phyloP scores from a whole-genome alignment of 2,888 invertebrate species.

The Acrobasis repandana region DNA sequence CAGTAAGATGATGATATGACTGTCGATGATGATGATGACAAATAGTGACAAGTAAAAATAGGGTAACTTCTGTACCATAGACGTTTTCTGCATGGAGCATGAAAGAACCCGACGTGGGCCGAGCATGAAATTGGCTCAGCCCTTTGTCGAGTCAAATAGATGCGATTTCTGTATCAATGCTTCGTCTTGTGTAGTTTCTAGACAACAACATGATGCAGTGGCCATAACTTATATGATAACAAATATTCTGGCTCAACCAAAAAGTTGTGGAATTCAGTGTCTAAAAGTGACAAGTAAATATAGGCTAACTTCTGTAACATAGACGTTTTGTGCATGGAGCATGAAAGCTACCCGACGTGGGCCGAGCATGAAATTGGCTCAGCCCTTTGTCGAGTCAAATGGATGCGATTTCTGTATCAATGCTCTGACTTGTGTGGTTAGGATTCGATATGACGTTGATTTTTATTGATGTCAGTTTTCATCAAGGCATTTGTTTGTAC shows the following conservation, averaged over 20 bases:
- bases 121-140: conserved; percentile 34
- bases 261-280: too few species aligned
- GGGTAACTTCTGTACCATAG: neutral
- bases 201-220: too few species aligned
- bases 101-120: neutral
- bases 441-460: conserved; percentile 6
- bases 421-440: neutral
- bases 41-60: too few species aligned
- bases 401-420: conserved; percentile 28
- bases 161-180: conserved; percentile 27
- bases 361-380: conserved; percentile 33
- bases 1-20: too few species aligned
- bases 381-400: conserved; percentile 33
- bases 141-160: conserved; percentile 32
- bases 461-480: conserved; percentile 2
- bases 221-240: too few species aligned
- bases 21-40: too few species aligned
- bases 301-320: neutral
- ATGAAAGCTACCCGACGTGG: conserved; percentile 1
- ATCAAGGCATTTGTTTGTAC: neutral
- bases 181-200: neutral
- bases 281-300: too few species aligned
- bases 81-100: neutral
- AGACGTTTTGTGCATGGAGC: neutral
- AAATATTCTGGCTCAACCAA: too few species aligned